phyloP scores from a whole-genome alignment of 1,140 invertebrate species.

The Drosophila seguyi region DNA sequence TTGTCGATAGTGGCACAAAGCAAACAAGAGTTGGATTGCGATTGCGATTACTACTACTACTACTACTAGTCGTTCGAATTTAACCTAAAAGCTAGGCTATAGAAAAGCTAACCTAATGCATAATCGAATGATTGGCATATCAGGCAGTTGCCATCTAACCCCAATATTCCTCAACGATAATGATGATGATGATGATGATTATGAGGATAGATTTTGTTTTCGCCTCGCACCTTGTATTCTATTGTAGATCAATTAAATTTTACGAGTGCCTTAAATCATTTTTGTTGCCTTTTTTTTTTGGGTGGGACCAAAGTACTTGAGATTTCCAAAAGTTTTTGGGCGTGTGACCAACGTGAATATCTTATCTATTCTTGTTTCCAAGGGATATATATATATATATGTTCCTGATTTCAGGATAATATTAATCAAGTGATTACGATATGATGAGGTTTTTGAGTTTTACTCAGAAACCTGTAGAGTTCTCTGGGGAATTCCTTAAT shows the following conservation, averaged over 20 bases:
- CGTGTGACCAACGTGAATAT: conserved; percentile 38
- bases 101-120: conserved; percentile 31
- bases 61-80: conserved; percentile 21
- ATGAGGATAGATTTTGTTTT: conserved; percentile 46
- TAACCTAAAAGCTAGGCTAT: conserved; percentile 17
- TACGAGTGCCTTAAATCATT: conserved; percentile 44
- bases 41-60: conserved; percentile 57
- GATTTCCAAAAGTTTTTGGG: conserved; percentile 27
- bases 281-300: conserved; percentile 24
- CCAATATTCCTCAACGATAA: conserved; percentile 10
- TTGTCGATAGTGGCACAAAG: conserved; percentile 49
- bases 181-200: conserved; percentile 7
- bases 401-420: conserved; percentile 11
- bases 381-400: background rate
- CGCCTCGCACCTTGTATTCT: conserved; percentile 21
- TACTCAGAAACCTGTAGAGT: too few species aligned
- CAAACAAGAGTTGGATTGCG: conserved; percentile 27
- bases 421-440: conserved; percentile 13
- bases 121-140: conserved; percentile 63
- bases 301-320: conserved; percentile 34
- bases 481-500: background rate
- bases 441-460: background rate
- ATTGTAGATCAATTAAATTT: conserved; percentile 58
- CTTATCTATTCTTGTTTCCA: conserved; percentile 56
- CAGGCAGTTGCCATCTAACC: conserved; percentile 27